Evolutionary conservation across 1,140 invertebrate species (phyloP), one percentile per base, ranked within the genome.

Genomic region (Heliothis virescens): DNA sequence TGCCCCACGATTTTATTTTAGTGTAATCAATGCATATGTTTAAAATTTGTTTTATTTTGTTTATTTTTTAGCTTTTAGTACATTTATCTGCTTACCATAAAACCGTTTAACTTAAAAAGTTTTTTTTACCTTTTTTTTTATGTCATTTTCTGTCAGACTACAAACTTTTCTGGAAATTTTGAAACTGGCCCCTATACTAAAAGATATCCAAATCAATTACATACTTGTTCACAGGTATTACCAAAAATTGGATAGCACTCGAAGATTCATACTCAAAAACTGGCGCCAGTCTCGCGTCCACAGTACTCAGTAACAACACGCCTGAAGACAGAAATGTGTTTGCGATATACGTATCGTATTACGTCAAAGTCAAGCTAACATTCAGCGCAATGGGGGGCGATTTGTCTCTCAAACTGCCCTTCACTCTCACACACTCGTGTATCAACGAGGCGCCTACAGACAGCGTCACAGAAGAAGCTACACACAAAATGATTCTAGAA

Each of bases 291-390:
- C 93, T 97, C 0, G 97, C 97, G 0, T 97, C 97, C 0, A 97
- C 97, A 0, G 96, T 98, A 9, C 83, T 96, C 1, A 96, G 96
- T 60, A 94, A 95, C 57, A 96, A 96, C 78, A 91, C 92, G 21
- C 92, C 96, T 0, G 96, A 97, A 73, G 97, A 98, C 73, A 95
- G 97, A 71, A 98, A 98, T 87, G 97, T 98, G 1, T 98, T 98
- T 87, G 98, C 98, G 67, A 98, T 98, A 81, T 98, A 98, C 89
- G 98, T 98, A 5, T 98, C 97, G 0, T 98, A 98, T 89, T 98
- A 98, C 84, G 97, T 98, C 0, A 98, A 98, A 96, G 97, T 98
- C 0, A 98, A 98, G 93, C 92, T 98, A 0, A 93, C 97, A 3
- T 95, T 98, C 1, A 97, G 97, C 55, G 96, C 97, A 2, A 98